These are phyloP conservation scores for Blennius ocellaris DNA, from an alignment of 2,113 vertebrate genomes.

Conservation along the genomic window DNA sequence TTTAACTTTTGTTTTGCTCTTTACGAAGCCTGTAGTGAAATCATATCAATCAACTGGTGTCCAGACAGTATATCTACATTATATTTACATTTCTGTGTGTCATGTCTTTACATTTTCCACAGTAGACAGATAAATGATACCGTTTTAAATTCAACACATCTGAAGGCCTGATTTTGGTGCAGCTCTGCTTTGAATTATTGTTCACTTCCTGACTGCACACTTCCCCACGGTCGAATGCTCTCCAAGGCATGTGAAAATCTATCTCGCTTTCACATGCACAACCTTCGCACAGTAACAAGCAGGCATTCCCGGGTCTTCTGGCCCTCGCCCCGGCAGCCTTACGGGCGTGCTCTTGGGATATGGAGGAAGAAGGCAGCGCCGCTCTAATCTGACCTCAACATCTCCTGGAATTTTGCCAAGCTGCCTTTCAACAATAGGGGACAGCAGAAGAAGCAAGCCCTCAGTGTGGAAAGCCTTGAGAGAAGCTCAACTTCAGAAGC, in stretches of 20 bases:
- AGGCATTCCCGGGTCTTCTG: slow-evolving; percentile 34
- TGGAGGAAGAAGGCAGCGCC: slow-evolving; percentile 8
- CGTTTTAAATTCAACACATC: slow-evolving; percentile 50
- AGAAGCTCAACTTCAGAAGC: slow-evolving; percentile 29
- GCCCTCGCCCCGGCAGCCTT: slow-evolving; percentile 32
- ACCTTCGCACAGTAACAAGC: slow-evolving; percentile 59
- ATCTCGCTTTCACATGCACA: slow-evolving; percentile 62
- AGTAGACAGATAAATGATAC: slow-evolving; percentile 36
- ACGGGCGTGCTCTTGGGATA: slow-evolving; percentile 29
- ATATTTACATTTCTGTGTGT: slow-evolving; percentile 6
- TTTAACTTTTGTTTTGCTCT: too few species aligned
- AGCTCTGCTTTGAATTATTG: slow-evolving; percentile 80
- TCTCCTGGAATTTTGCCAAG: slow-evolving; percentile 49
- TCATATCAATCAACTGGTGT: too few species aligned
- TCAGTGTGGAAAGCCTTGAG: slow-evolving; percentile 18
- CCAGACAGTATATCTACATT: too few species aligned
- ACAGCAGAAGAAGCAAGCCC: slow-evolving; percentile 21
- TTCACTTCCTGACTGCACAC: slow-evolving; percentile 72
- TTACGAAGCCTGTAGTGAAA: too few species aligned
- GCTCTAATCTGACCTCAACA: slow-evolving; percentile 29
- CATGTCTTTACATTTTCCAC: slow-evolving; percentile 29
- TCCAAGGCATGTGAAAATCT: slow-evolving; percentile 69
- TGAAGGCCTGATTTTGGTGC: slow-evolving; percentile 55
- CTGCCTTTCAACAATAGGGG: slow-evolving; percentile 39
- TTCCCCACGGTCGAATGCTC: slow-evolving; percentile 59